Evolutionary conservation across 2,888 invertebrate species (phyloP).

Genomic region (Andrena dorsata): DNA sequence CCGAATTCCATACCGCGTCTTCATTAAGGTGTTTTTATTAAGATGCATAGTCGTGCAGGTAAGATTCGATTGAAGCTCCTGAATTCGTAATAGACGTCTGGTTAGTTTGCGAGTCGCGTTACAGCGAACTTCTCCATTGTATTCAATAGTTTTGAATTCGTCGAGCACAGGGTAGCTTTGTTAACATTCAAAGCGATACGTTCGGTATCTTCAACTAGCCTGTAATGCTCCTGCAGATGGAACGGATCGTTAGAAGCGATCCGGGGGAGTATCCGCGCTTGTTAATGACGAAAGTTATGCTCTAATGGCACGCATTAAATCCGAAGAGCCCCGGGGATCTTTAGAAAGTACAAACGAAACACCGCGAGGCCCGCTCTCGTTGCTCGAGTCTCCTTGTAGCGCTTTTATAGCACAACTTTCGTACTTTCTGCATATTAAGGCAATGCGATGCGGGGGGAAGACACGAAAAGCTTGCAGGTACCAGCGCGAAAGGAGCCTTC

Average conservation of each 20-base stretch:
- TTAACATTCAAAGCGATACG: constrained; percentile 50
- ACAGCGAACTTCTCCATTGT: constrained; percentile 47
- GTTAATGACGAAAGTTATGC: constrained; percentile 47
- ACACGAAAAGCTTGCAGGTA: constrained; percentile 59
- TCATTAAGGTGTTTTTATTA: background rate
- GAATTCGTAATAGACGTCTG: constrained; percentile 48
- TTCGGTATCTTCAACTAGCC: constrained; percentile 5
- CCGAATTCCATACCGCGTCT: background rate
- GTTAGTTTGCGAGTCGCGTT: constrained; percentile 17
- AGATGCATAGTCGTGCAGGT: too few relatives aligned
- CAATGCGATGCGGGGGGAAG: constrained; percentile 68
- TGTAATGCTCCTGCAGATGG: constrained; percentile 42
- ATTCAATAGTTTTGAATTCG: constrained; percentile 41
- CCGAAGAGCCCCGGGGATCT: constrained; percentile 13
- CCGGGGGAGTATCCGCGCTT: background rate
- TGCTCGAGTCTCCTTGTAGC: constrained; percentile 46
- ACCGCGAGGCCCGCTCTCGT: constrained; percentile 43
- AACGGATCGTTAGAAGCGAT: constrained; percentile 26
- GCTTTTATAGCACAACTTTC: constrained; percentile 74
- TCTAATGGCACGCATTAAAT: constrained; percentile 48
- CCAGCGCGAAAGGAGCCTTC: constrained; percentile 67
- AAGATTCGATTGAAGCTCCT: constrained; percentile 33
- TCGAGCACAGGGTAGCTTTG: constrained; percentile 47
- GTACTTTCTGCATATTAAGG: constrained; percentile 77
- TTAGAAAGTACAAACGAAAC: constrained; percentile 27